These are phyloP conservation scores for Allygus modestus DNA, from an alignment of 2,888 invertebrate genomes.

Conservation along the genomic window DNA sequence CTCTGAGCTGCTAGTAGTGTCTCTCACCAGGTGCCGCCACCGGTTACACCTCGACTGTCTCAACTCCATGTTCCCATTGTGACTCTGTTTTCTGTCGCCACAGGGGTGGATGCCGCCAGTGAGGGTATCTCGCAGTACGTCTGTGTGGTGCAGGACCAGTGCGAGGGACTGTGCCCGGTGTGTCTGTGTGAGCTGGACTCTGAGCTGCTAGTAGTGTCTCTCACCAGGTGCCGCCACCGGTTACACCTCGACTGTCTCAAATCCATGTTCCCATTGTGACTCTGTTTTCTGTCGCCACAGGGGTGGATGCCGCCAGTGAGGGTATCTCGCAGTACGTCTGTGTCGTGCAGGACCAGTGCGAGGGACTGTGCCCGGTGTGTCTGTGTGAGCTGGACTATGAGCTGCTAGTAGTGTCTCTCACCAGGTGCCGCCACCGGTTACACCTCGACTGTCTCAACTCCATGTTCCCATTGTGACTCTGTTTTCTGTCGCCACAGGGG, in stretches of 20 bases:
- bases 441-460: slow-evolving; percentile 89
- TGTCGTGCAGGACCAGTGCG: slow-evolving; percentile 79
- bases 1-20: slow-evolving; percentile 76
- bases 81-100: slow-evolving; percentile 75
- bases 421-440: slow-evolving; percentile 85
- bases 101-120: slow-evolving; percentile 78
- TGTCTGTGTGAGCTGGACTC: slow-evolving; percentile 80
- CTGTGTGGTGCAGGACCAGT: slow-evolving; percentile 82
- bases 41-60: slow-evolving; percentile 73
- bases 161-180: slow-evolving; percentile 80
- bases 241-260: slow-evolving; percentile 89
- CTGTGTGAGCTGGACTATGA: slow-evolving; percentile 78
- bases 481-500: slow-evolving; percentile 75
- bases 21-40: slow-evolving; percentile 84
- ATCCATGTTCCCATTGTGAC: slow-evolving; percentile 81
- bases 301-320: slow-evolving; percentile 78
- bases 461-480: slow-evolving; percentile 77
- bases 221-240: slow-evolving; percentile 84
- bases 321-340: slow-evolving; percentile 84
- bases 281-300: slow-evolving; percentile 74
- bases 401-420: slow-evolving; percentile 79
- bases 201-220: slow-evolving; percentile 76
- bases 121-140: slow-evolving; percentile 84
- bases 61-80: too few relatives aligned
- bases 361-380: slow-evolving; percentile 82